These are phyloP conservation scores for Oscheius sp. DNA, from an alignment of 2,888 invertebrate species.

Conservation along the genomic window DNA sequence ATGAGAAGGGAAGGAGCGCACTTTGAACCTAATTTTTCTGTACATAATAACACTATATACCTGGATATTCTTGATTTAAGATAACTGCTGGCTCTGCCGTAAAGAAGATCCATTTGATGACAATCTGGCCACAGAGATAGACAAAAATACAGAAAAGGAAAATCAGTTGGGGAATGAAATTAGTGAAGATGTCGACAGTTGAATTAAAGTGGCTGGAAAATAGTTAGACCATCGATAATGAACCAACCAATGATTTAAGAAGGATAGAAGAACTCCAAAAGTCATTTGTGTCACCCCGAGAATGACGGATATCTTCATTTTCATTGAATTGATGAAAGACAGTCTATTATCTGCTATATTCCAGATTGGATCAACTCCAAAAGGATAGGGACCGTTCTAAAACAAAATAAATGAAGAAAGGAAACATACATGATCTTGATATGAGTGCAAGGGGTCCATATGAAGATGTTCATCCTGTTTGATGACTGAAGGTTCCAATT, in stretches of 20 bases:
- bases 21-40: slow-evolving; percentile 44
- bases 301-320: slow-evolving; percentile 70
- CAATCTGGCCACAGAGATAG: slow-evolving; percentile 91
- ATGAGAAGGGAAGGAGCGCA: slow-evolving; percentile 68
- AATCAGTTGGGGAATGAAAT: slow-evolving; percentile 93
- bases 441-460: slow-evolving; percentile 2
- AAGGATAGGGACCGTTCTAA: slow-evolving; percentile 70
- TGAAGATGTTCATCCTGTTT: not conserved
- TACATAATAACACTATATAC: slow-evolving; percentile 15
- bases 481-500: not conserved
- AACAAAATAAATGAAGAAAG: slow-evolving; percentile 7
- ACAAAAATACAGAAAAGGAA: slow-evolving; percentile 90
- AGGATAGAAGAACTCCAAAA: slow-evolving; percentile 67
- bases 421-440: not conserved
- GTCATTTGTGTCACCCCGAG: slow-evolving; percentile 68
- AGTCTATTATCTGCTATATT: slow-evolving; percentile 69
- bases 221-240: no score
- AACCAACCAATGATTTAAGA: slow-evolving; percentile 54
- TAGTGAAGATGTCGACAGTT: slow-evolving; percentile 83
- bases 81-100: slow-evolving; percentile 47
- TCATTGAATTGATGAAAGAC: slow-evolving; percentile 70
- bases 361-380: slow-evolving; percentile 73
- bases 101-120: slow-evolving; percentile 85
- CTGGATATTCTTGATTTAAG: slow-evolving; percentile 64
- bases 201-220: slow-evolving; percentile 74